A percentile compares a stretch with the other conserved stretches of the same genome.
phyloP scores from a whole-genome alignment of 1,140 invertebrate genomes.

The Drosophila albomicans region DNA sequence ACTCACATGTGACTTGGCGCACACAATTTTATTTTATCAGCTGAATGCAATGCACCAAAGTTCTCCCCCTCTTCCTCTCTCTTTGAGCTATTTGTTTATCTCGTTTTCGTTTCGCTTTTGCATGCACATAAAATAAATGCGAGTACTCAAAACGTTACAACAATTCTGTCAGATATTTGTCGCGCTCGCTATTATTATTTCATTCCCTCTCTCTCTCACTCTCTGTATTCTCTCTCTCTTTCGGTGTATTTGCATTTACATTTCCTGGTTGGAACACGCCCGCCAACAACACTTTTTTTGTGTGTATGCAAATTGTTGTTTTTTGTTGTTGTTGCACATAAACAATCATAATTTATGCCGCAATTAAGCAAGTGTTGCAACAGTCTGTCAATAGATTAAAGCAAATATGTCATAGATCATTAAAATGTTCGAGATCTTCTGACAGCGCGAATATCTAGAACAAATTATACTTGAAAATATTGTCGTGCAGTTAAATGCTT shows the following conservation, averaged over 20 bases:
- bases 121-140: slow-evolving; percentile 81
- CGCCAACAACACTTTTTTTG: slow-evolving; percentile 31
- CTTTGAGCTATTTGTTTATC: slow-evolving; percentile 38
- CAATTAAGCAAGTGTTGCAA: slow-evolving; percentile 32
- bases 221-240: slow-evolving; percentile 7
- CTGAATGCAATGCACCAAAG: slow-evolving; percentile 48
- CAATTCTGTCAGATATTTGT: slow-evolving; percentile 49
- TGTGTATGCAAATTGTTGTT: slow-evolving; percentile 14
- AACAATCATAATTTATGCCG: slow-evolving; percentile 49
- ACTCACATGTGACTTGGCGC: slow-evolving; percentile 33
- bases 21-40: slow-evolving; percentile 80
- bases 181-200: slow-evolving; percentile 29
- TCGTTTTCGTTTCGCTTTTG: slow-evolving; percentile 75
- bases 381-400: slow-evolving; percentile 16
- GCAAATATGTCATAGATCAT: slow-evolving; percentile 30
- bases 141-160: slow-evolving; percentile 35
- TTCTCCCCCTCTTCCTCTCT: no score
- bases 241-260: slow-evolving; percentile 40
- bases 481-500: background rate
- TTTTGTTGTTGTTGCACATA: slow-evolving; percentile 38
- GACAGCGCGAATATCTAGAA: background rate
- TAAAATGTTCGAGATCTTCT: background rate
- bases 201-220: slow-evolving; percentile 17
- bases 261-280: slow-evolving; percentile 59
- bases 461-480: background rate